phyloP scores from a whole-genome alignment of 2,113 vertebrate species.

The Gracilinanus agilis region DNA sequence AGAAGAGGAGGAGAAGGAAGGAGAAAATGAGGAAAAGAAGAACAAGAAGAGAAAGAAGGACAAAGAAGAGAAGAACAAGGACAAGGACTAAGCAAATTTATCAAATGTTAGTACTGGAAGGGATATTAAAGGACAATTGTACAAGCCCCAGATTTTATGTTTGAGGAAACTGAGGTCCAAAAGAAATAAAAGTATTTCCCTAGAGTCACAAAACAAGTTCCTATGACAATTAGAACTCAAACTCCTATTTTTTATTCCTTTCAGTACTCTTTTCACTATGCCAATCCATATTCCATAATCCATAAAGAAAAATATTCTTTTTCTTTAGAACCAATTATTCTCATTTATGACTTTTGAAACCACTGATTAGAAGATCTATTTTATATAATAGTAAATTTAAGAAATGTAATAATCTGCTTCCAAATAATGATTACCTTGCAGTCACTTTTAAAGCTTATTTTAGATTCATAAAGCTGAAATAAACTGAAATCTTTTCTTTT shows the following conservation, averaged over 20 bases:
- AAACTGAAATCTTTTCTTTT: background rate
- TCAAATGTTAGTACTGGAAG: background rate
- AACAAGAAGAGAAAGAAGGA: background rate
- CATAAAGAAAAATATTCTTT: too few species aligned
- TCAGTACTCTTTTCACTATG: background rate
- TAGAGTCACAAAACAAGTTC: background rate
- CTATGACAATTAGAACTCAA: background rate
- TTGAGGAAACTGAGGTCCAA: background rate
- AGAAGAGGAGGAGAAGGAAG: background rate
- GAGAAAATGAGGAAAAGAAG: background rate
- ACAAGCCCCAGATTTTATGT: background rate
- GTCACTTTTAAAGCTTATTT: background rate
- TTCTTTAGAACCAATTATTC: background rate
- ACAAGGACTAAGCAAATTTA: background rate
- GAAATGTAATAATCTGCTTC: background rate
- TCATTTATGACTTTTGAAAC: background rate
- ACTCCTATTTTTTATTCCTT: background rate
- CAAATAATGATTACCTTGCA: conserved; percentile 11
- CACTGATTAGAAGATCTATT: background rate
- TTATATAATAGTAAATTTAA: background rate
- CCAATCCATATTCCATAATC: too few species aligned
- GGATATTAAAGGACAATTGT: background rate
- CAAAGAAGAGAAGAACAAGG: background rate
- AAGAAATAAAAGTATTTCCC: background rate
- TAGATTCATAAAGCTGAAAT: background rate